phyloP scores from a whole-genome alignment of 2,888 invertebrate species.

The Atethmia centrago region DNA sequence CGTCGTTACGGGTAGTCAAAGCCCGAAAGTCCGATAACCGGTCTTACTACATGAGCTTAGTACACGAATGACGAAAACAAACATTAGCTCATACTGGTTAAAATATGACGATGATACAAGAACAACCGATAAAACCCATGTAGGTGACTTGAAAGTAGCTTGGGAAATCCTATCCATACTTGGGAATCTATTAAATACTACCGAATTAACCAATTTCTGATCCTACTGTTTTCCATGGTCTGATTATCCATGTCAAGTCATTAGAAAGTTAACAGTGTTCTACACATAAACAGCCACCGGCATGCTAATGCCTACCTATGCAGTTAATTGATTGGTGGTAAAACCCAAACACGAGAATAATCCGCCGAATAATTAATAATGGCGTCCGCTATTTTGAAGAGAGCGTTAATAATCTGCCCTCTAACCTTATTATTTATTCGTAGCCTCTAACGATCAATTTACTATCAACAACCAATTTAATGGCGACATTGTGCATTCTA shows the following conservation, averaged over 20 bases:
- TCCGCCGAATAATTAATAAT: slow-evolving; percentile 47
- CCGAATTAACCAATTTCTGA: background rate
- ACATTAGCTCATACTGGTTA: too few relatives aligned
- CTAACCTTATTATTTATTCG: too few relatives aligned
- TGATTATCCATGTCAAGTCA: background rate
- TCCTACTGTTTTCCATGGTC: too few relatives aligned
- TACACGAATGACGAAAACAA: background rate
- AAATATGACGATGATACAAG: background rate
- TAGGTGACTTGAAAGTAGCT: background rate
- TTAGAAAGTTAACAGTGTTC: background rate
- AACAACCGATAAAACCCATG: too few relatives aligned
- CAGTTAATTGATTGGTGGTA: slow-evolving; percentile 40
- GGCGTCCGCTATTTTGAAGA: slow-evolving; percentile 12
- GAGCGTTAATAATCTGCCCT: slow-evolving; percentile 27
- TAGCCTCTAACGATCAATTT: background rate
- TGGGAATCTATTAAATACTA: background rate
- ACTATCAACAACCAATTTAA: background rate
- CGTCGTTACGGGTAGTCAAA: too few relatives aligned
- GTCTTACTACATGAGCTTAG: too few relatives aligned
- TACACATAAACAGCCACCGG: background rate
- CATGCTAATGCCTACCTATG: slow-evolving; percentile 20
- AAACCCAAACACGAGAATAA: slow-evolving; percentile 36
- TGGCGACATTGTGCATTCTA: background rate
- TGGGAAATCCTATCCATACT: background rate
- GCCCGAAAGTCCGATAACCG: too few relatives aligned